These are phyloP conservation scores for Anhinga anhinga DNA, from an alignment of 2,113 vertebrate species.

Conservation along the genomic window DNA sequence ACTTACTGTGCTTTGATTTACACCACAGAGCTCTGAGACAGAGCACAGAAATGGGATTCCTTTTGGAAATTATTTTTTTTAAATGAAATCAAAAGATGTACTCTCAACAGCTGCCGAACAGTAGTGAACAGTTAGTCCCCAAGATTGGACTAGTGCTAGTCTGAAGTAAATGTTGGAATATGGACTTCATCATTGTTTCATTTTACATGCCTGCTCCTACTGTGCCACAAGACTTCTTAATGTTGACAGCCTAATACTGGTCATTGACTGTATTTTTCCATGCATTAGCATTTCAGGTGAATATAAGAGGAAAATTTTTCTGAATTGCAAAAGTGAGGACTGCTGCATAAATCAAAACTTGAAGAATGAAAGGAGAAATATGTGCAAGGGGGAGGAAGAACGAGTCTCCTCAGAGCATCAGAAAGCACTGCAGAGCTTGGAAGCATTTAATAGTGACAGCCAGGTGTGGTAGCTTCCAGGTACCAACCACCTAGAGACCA, in stretches of 20 bases:
- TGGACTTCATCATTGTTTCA: neutral
- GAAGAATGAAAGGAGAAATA: neutral
- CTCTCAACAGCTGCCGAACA: fast-evolving
- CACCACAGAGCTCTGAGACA: neutral
- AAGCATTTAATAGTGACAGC: neutral
- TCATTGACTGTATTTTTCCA: neutral
- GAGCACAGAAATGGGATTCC: neutral
- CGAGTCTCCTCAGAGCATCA: neutral
- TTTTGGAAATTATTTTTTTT: neutral
- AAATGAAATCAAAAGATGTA: neutral
- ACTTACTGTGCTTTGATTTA: neutral
- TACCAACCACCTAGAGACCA: neutral
- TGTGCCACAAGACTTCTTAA: neutral
- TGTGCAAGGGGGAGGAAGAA: neutral
- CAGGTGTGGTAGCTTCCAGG: neutral
- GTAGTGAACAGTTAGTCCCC: neutral
- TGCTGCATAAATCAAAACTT: neutral
- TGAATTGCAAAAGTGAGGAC: neutral
- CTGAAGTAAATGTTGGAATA: neutral
- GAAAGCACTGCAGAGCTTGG: neutral
- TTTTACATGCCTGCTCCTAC: neutral
- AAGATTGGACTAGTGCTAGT: neutral
- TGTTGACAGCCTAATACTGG: neutral
- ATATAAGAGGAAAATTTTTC: neutral
- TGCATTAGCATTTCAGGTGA: neutral